Percentiles rank a stretch among this genome's conserved stretches.
phyloP scores from a whole-genome alignment of 2,888 invertebrate species.

The Omphaloscelis lunosa region DNA sequence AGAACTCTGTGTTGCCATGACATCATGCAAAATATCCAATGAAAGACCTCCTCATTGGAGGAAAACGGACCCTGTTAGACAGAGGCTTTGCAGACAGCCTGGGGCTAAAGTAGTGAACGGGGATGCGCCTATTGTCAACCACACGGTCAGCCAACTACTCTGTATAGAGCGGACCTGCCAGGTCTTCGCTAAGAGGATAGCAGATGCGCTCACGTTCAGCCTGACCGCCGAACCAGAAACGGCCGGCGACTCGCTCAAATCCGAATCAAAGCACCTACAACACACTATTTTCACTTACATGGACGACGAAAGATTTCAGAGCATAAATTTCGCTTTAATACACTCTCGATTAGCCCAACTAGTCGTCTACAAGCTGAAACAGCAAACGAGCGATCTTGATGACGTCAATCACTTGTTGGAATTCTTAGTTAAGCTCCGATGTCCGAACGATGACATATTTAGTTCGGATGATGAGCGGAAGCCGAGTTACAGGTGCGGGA shows the following conservation, averaged over 20 bases:
- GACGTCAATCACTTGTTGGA: conserved; percentile 83
- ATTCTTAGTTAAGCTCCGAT: conserved; percentile 82
- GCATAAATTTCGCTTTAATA: conserved; percentile 92
- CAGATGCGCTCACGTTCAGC: conserved; percentile 91
- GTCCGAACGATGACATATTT: conserved; percentile 89
- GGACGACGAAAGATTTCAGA: conserved; percentile 92
- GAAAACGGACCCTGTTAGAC: conserved; percentile 82
- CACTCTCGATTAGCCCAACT: conserved; percentile 92
- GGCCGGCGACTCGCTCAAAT: conserved; percentile 91
- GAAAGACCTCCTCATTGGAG: conserved; percentile 80
- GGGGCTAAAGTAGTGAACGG: conserved; percentile 77
- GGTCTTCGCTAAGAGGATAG: conserved; percentile 93
- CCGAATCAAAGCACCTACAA: conserved; percentile 93
- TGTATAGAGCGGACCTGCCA: conserved; percentile 88
- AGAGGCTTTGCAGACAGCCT: conserved; percentile 81
- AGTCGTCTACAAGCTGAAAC: conserved; percentile 91
- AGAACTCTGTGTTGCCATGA: conserved; percentile 91
- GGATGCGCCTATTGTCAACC: conserved; percentile 77
- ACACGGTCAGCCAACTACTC: conserved; percentile 84
- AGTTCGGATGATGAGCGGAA: conserved; percentile 91
- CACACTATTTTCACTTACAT: conserved; percentile 93
- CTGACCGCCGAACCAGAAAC: conserved; percentile 90
- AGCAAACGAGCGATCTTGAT: conserved; percentile 83
- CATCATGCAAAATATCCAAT: conserved; percentile 89
- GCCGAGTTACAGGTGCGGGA: conserved; percentile 77